These are phyloP conservation scores for Atractosteus spatula DNA, from an alignment of 2,113 vertebrate species.

Conservation along the genomic window DNA sequence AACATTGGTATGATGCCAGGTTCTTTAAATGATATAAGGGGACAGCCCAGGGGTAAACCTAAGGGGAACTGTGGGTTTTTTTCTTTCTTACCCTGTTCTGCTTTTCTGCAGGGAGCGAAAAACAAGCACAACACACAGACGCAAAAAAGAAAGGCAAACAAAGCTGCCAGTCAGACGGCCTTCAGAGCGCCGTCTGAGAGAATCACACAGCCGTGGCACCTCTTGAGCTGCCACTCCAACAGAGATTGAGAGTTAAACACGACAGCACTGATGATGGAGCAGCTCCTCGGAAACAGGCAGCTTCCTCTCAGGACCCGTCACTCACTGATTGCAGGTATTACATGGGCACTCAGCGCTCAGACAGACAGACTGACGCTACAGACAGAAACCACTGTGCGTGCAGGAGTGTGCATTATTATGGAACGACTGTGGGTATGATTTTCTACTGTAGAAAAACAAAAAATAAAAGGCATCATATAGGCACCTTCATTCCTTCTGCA, in stretches of 20 bases:
- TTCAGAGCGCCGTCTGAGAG: not conserved
- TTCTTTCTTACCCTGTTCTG: not conserved
- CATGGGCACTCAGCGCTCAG: not conserved
- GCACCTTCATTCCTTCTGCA: too few species aligned
- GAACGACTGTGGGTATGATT: too few species aligned
- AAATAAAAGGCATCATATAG: too few species aligned
- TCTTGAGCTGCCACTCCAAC: too few species aligned
- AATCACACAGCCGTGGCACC: not conserved
- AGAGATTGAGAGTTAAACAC: conserved; percentile 1
- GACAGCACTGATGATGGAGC: not conserved
- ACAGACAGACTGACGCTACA: not conserved
- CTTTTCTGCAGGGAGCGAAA: not conserved
- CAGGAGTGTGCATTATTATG: not conserved
- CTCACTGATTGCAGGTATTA: not conserved
- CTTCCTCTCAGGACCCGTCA: not conserved
- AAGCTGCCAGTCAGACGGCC: not conserved
- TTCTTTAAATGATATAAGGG: too few species aligned
- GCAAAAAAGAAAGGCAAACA: not conserved
- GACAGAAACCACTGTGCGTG: too few species aligned
- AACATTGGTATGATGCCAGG: too few species aligned
- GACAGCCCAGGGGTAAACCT: too few species aligned
- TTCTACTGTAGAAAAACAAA: too few species aligned
- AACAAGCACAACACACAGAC: not conserved
- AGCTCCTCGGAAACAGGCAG: not conserved
- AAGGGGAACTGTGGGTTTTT: not conserved